phyloP scores from a whole-genome alignment of 2,888 invertebrate species.

The Piscicola geometra region DNA sequence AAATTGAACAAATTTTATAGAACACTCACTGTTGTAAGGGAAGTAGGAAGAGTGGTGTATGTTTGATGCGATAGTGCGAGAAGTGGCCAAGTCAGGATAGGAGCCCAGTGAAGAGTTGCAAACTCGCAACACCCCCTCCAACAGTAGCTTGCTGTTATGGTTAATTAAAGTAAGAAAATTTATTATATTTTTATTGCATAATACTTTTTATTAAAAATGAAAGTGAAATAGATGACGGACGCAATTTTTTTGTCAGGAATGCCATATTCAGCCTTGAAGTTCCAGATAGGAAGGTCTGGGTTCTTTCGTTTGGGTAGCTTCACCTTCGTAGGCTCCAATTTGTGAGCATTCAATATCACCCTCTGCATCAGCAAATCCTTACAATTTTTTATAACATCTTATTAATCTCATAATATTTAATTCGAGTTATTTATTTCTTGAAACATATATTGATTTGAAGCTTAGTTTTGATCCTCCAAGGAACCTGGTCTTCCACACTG shows the following conservation, averaged over 20 bases:
- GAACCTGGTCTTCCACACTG: slow-evolving; percentile 47
- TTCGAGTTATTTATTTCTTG: too few species aligned
- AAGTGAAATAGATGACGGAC: too few species aligned
- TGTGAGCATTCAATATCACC: slow-evolving; percentile 54
- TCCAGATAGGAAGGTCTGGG: slow-evolving; percentile 66
- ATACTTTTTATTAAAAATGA: too few species aligned
- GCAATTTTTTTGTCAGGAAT: slow-evolving; percentile 59
- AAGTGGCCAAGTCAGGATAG: slow-evolving; percentile 45
- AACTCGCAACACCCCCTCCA: slow-evolving; percentile 44
- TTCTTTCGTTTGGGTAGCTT: slow-evolving; percentile 72
- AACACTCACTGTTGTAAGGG: slow-evolving; percentile 41
- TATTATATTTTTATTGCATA: too few species aligned
- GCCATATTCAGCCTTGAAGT: slow-evolving; percentile 62
- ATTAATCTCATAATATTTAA: too few species aligned
- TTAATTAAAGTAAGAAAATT: too few species aligned
- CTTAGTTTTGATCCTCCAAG: too few species aligned
- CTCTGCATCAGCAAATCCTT: slow-evolving; percentile 49
- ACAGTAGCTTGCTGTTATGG: background rate
- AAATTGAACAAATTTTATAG: background rate
- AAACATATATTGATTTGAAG: too few species aligned
- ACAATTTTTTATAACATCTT: too few species aligned
- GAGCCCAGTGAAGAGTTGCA: slow-evolving; percentile 44
- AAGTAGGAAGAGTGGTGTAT: slow-evolving; percentile 46
- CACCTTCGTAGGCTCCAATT: slow-evolving; percentile 70
- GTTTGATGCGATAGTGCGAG: slow-evolving; percentile 43